phyloP scores from a whole-genome alignment of 2,113 vertebrate genomes.

The Edolisoma coerulescens region DNA sequence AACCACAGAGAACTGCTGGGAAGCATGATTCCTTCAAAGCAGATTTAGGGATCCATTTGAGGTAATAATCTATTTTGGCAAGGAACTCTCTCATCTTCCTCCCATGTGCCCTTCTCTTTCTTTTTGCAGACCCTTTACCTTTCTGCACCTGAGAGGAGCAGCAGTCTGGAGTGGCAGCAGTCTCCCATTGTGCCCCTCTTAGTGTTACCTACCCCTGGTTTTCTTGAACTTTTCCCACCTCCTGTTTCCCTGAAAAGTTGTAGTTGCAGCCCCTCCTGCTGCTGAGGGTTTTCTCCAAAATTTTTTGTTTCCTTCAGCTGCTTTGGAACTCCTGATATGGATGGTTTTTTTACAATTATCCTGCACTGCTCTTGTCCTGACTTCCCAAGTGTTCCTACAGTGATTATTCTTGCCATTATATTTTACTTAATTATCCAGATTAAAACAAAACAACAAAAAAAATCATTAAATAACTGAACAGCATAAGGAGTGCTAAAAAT shows the following conservation, averaged over 20 bases:
- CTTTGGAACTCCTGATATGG: neutral
- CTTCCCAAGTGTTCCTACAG: neutral
- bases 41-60: neutral
- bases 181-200: neutral
- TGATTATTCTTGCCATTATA: neutral
- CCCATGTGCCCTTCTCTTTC: neutral
- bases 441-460: constrained; percentile 32
- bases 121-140: neutral
- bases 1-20: neutral
- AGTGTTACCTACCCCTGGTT: neutral
- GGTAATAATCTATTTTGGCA: neutral
- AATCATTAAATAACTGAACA: constrained; percentile 3
- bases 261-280: neutral
- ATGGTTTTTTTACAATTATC: neutral
- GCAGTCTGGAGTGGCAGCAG: neutral
- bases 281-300: neutral
- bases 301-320: neutral
- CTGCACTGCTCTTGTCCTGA: neutral
- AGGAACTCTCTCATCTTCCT: neutral
- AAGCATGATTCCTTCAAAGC: neutral
- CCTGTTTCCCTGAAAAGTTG: neutral
- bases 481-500: constrained; percentile 4
- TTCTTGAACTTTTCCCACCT: neutral
- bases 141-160: neutral
- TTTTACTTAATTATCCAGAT: constrained; percentile 22